Evolutionary conservation across 2,113 vertebrate genomes (phyloP), one percentile per base, ranked within the genome.

Genomic region (Ellobius talpinus): DNA sequence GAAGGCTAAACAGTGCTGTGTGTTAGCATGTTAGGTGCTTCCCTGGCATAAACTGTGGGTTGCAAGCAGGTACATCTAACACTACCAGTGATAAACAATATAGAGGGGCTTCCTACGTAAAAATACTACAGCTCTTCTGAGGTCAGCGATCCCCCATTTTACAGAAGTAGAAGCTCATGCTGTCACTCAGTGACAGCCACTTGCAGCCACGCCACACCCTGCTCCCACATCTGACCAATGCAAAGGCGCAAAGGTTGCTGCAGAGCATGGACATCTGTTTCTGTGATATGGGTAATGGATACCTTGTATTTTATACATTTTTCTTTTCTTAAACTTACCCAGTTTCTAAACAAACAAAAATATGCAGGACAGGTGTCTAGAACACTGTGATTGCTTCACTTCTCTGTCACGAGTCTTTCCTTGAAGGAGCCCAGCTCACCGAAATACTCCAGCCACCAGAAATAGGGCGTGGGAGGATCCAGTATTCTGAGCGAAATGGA

Each of bases 41-140:
- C 52, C 79, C 36, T 72, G 74, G 39, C 16, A 72, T 76, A 39
- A 95, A 74, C 26, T 81, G 58, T 74, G 9, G 19, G 14, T 72
- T 74, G 87, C 29, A 72, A 90, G 19, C 29, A 29, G 85, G 24
- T 47, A 47, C 5, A 89, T 72, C 31, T 63, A 87, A 26, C 52
- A 52, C 39, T 68, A 50, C 47, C 74, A 42, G 91, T 76, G 52
- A 68, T 74, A 63, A 58, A 29, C 76, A 50, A 73, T 39, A 10
- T 47, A 63, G 39, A 63, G 89, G 3, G 2, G 26, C 7, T 90
- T 96, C 87, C 70, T 79, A 52, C 42, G 26, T 58, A 84, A 81
- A 90, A 96, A 90, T 92, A 73, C 23, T 72, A 70, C 73, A 92
- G 45, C 24, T 72, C n/a, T 70, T 90, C 58, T 68, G 52, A 95